Evolutionary conservation across 2,113 vertebrate species (phyloP), one percentile per base, ranked within the genome.

Genomic region (Dicrurus megarhynchus): DNA sequence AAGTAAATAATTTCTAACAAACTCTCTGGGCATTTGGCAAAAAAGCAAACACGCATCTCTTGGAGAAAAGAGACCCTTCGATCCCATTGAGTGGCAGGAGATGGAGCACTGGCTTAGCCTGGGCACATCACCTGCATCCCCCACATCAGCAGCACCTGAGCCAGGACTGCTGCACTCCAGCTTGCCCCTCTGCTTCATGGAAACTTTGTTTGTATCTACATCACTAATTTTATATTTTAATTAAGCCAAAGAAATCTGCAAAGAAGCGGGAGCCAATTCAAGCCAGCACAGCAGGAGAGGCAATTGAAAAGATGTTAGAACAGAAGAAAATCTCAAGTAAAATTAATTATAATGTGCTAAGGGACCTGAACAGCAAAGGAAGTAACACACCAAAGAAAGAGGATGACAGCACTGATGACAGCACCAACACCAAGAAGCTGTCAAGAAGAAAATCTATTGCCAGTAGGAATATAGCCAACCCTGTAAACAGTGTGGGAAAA

Each of bases 221-320:
- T 65, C 79, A 81, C 82, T 95, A 87, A 88, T 92, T 96, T 93
- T 95, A 52, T 96, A 82, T 98, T 82, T 97, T 93, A 74, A 49
- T 96, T 80, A 85, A 99, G 99, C 98, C 98, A 67, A 98, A 98
- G 96, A 98, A 98, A 79, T 96, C 98, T 2, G 74, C 89, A 20
- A 98, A 97, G 97, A 99, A 97, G 47, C 97, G 98, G 26, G 97
- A 98, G 60, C 98, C 98, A 2, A 99, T 99, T 97, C 97, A 98
- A 65, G 99, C 99, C 85, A 99, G 97, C 98, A 99, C 99, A 1
- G 99, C 99, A 0, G 99, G 99, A 59, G 99, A 99, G 95, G 99
- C 99, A 96, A 99, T 99, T 52, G 99, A 98, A 97, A 99, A 99
- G 98, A 99, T 99, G 99, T 96, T 99, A 97, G 99, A 99, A 94